Base-by-base conservation (phyloP, 2,113 vertebrate species). In the Nipponia nippon region DNA sequence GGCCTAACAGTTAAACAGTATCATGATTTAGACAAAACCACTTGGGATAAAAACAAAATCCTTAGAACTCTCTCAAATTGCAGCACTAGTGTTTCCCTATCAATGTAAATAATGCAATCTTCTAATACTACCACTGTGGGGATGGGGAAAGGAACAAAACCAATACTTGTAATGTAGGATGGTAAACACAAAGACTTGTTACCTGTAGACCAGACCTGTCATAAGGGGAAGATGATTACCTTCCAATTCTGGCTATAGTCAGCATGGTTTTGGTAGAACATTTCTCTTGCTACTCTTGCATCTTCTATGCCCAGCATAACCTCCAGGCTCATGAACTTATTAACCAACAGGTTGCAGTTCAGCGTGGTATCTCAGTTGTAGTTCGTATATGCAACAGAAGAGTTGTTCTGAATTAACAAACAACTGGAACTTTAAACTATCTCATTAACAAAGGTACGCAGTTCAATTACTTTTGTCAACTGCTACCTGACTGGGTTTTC, bases 331-430 rank as follows among this genome's bases (percentile, higher is more conserved):
- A 17, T 87, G 76, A 73, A 87, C 82, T 73, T 89, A 84, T 56
- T 63, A 85, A 85, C 2, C 55, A 92, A 76, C 46, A 96, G 86
- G 87, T 4, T 70, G 47, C 34, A 73, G 53, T 78, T 95, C 77
- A 94, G 50, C 87, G 95, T 46, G 7, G 46, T 80, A 87, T 40
- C 83, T 89, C 92, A 93, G 69, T 71, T 77, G 22, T 44, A 53
- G 81, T 95, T 92, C 95, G 86, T 83, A 95, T 91, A 96, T 4
- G 59, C 82, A 81, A 75, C 36, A 50, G 86, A 94, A 95, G 65
- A 95, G 16, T 62, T 88, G 30, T 13, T 78, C 34, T 29, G 62
- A 78, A 69, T 83, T 66, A 96, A 94, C 65, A 86, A 97, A 59
- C 16, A 78, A 75, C 19, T 55, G 75, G 36, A 75, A 77, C 44